A percentile compares a stretch with the other conserved stretches of the same genome.
Conservation (phyloP, 2,888 invertebrate genomes). For the Zootermopsis nevadensis region DNA sequence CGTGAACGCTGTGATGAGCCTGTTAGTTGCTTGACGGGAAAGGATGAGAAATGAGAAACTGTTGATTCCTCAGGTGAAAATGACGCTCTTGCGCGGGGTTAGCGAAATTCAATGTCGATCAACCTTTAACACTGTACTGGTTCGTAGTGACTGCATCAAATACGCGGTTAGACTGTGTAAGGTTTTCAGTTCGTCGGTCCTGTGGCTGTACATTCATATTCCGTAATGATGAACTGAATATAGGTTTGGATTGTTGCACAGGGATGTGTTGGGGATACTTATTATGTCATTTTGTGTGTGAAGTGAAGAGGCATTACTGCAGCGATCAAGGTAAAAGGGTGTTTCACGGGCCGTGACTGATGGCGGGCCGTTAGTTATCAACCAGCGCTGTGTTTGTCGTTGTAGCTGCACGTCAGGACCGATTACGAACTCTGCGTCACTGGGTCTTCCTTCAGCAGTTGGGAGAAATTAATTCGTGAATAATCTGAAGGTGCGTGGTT, state of each 20-base stretch:
- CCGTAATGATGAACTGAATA: constrained; percentile 45
- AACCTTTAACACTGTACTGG: no score
- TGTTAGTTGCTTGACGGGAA: no score
- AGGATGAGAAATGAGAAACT: no score
- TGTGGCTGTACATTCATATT: not conserved
- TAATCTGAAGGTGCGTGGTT: no score
- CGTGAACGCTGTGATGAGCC: no score
- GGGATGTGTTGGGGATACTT: constrained; percentile 8
- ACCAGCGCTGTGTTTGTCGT: constrained; percentile 11
- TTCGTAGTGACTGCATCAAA: no score
- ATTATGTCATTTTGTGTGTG: constrained; percentile 43
- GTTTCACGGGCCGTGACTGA: constrained; percentile 36
- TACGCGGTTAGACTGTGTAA: no score
- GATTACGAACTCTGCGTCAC: not conserved
- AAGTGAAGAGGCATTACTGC: constrained; percentile 32
- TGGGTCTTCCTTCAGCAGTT: no score
- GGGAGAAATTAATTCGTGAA: no score
- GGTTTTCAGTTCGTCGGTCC: not conserved
- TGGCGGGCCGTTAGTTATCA: constrained; percentile 20
- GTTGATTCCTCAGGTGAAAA: no score
- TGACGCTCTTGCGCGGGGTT: no score
- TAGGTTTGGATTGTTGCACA: constrained; percentile 36
- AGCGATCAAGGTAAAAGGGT: not conserved
- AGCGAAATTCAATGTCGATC: no score
- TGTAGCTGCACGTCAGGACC: not conserved